phyloP scores from a whole-genome alignment of 2,797 vertebrate genomes.

The Presbytis comata region DNA sequence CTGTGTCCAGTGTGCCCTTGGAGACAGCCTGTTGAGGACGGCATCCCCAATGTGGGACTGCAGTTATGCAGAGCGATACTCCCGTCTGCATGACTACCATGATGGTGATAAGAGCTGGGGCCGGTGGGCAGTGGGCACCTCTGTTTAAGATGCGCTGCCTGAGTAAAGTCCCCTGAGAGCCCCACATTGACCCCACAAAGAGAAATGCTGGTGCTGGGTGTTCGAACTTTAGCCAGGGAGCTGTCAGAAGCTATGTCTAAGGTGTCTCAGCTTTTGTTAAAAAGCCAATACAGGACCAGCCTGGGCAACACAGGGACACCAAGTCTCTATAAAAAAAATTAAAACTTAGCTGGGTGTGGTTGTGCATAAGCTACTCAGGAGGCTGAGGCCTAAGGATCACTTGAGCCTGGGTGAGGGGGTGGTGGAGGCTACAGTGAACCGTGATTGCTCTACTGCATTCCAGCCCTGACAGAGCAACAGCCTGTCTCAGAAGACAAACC shows the following conservation, averaged over 20 bases:
- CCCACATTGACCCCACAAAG: fast-evolving
- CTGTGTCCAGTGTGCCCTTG: neutral
- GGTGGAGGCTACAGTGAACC: neutral
- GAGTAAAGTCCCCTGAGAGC: neutral
- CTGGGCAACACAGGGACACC: neutral
- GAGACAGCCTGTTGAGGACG: neutral
- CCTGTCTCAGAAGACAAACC: neutral
- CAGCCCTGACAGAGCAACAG: neutral
- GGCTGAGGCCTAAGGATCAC: neutral
- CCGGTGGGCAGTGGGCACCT: neutral
- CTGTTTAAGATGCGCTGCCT: neutral
- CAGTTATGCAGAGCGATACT: neutral
- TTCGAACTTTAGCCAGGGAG: neutral
- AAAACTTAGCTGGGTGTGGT: neutral
- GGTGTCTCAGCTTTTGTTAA: neutral
- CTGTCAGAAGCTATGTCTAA: neutral
- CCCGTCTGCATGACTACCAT: fast-evolving
- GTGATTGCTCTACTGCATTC: neutral
- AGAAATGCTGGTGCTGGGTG: neutral
- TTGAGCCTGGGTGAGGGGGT: neutral
- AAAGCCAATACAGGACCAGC: neutral
- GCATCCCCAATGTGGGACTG: neutral
- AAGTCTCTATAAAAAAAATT: neutral
- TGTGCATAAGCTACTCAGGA: neutral
- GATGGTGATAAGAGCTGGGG: neutral